Base-by-base conservation (phyloP, 1,140 invertebrate genomes). In the Drosophila lacteicornis region DNA sequence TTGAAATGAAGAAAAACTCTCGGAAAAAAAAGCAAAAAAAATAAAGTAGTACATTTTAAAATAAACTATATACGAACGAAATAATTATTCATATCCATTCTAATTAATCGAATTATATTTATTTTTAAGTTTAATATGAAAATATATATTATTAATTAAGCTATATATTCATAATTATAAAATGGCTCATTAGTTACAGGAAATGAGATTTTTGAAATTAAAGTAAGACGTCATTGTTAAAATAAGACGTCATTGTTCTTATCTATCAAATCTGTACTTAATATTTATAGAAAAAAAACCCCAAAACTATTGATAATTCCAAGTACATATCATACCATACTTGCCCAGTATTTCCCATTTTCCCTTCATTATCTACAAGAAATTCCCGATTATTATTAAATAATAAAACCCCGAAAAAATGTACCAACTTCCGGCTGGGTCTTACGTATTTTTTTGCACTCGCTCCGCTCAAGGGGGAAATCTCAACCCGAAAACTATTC, bases 401-500 rank as follows among this genome's bases (percentile, higher is more conserved):
- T 7, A 25, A 46, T 11, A 33, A 50, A 13, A 53, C 11, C 19
- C 13, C n/a, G 19, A n/a, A 17, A 57, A 25, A 57, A 33, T 15
- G 5, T n/a, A 13, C 9, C 6, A 22, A 13, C 67, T 73, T 73
- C 69, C 69, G 69, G 19, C 19, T 15, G 30, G 22, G 13, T 3
- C 27, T 15, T 12, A 60, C 17, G 45, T 46, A 30, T 73, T 53
- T 71, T 60, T 60, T 73, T 60, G 69, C 45, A 27, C 68, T 69
- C 49, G 36, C n/a, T n/a, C 45, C 61, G 19, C 38, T 30, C 19
- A 25, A 51, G 22, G 8, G 11, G 46, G 47, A 73, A 75, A 57
- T 66, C 61, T 73, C 36, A 62, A 74, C 58, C 57, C 61, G 45
- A 50, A 43, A 27, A 42, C 27, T 57, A 79, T 40, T 50, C 55